Conservation (phyloP, 2,113 vertebrate genomes). For the Melanerpes aurifrons region DNA sequence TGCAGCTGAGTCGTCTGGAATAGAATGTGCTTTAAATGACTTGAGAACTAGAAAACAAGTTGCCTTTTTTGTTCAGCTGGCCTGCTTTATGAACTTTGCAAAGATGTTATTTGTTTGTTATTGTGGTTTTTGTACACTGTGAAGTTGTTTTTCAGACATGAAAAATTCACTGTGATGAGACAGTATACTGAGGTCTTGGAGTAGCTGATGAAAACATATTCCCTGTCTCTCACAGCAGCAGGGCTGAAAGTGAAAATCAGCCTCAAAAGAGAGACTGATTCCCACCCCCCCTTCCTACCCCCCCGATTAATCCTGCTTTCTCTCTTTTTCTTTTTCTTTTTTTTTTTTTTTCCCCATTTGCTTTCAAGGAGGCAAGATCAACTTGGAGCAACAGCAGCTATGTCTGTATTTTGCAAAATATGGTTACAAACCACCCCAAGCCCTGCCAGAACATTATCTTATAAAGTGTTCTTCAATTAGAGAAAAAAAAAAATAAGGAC, state of each 20-base stretch:
- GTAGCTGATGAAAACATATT: not conserved
- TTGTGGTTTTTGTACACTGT: not conserved
- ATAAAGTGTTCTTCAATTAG: not conserved
- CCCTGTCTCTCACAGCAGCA: not conserved
- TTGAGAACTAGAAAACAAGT: not conserved
- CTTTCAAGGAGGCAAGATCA: not conserved
- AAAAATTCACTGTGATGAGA: not conserved
- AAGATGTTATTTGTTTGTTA: not conserved
- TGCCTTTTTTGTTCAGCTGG: not conserved
- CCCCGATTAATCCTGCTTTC: not conserved
- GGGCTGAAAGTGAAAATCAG: not conserved
- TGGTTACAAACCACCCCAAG: not conserved
- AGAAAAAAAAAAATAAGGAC: not conserved
- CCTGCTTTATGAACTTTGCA: not conserved
- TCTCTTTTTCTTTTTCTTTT: not conserved
- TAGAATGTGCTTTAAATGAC: not conserved
- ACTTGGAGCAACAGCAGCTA: not conserved
- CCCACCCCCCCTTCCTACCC: no score
- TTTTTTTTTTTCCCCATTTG: not conserved
- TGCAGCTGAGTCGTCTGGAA: not conserved
- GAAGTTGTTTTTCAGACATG: not conserved
- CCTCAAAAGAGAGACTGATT: not conserved
- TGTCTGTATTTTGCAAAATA: not conserved
- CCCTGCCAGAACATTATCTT: not conserved
- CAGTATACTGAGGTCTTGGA: not conserved